Conservation (phyloP, 2,113 vertebrate genomes). For the Bos taurus region ARS-UCD2.0 NC_037328.1:92215001-92215500, state of each 20-base stretch:
- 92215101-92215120: not conserved
- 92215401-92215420: not conserved
- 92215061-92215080: not conserved
- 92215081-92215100: conserved; percentile 25
- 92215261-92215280: not conserved
- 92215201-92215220: not conserved
- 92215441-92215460: not conserved
- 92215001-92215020: conserved; percentile 30
- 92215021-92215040: not conserved
- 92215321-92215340: not conserved
- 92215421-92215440: not conserved
- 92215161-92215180: not conserved
- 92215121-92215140: not conserved
- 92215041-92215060: not conserved
- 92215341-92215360: not conserved
- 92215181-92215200: not conserved
- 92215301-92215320: not conserved
- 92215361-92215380: not conserved
- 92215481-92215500: not conserved
- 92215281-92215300: not conserved
- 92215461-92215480: not conserved
- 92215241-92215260: not conserved
- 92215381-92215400: not conserved
- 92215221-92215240: conserved; percentile 1
- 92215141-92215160: not conserved